Evolutionary conservation across 2,113 vertebrate species (phyloP).

Genomic region (Charadrius vociferus): DNA sequence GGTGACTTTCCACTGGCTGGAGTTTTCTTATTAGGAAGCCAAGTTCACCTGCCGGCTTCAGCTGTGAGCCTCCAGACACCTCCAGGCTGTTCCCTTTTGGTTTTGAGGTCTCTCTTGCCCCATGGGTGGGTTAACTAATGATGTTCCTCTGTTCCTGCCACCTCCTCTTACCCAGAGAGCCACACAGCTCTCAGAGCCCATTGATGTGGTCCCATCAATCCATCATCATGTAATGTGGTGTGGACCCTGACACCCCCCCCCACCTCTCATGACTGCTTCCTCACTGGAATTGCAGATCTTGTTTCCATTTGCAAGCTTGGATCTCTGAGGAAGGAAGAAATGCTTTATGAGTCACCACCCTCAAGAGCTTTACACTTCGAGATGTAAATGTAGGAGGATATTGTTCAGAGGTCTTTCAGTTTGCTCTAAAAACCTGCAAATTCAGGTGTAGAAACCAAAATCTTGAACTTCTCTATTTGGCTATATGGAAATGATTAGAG

Average conservation of each 20-base stretch:
- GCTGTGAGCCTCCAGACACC: not conserved
- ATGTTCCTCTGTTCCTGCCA: not conserved
- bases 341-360: conserved; percentile 52
- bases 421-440: conserved; percentile 46
- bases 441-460: conserved; percentile 38
- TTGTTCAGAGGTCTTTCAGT: conserved; percentile 37
- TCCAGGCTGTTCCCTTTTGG: not conserved
- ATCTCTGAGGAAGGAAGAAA: conserved; percentile 54
- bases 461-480: conserved; percentile 41
- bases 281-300: conserved; percentile 20
- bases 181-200: not conserved
- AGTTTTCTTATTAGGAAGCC: not conserved
- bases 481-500: conserved; percentile 66
- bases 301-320: conserved; percentile 44
- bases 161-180: not conserved
- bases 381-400: conserved; percentile 46
- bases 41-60: not conserved
- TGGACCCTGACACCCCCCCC: not conserved
- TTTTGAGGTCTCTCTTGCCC: not conserved
- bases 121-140: not conserved
- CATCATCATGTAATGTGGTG: not conserved
- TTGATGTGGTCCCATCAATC: conserved; percentile 52
- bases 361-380: conserved; percentile 43
- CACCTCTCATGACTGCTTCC: not conserved
- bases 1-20: not conserved